Base-by-base conservation (phyloP, 1,140 invertebrate species). In the Heliconius nattereri region DNA sequence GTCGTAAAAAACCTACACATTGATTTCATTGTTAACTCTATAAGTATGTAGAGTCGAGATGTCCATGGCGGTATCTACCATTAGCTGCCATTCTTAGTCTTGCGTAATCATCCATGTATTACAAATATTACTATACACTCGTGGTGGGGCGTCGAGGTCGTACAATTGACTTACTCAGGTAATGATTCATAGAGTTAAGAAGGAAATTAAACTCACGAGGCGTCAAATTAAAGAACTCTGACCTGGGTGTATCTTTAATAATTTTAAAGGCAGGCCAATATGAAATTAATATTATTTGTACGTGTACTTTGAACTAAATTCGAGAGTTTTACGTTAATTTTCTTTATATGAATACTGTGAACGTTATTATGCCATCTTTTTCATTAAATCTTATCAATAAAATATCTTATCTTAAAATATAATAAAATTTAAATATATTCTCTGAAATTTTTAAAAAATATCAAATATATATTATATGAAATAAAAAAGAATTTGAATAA, bases 51-150 rank as follows among this genome's bases (percentile, higher is more conserved):
- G 60, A 66, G 60, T 26, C 60, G 26, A 26, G 60, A 29, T 66
- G 60, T 66, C 26, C 60, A 66, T 66, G 26, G 60, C 60, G 60
- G 60, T 40, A 72, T 72, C 29, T 72, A 72, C 71, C 71, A 37
- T 72, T 72, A 72, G 71, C 71, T 72, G 71, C 71, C 32, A 72
- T 72, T 72, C 71, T 72, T 23, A 66, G 26, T 11, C 78, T 87
- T 89, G 83, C 84, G 85, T 85, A 88, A 87, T 78, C 23, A 37
- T 49, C n/a, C 57, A 76, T 76, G 26, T 76, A 49, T 71, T 49
- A 76, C 75, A 45, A 71, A 72, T 37, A 72, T 37, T 72, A 37
- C 29, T 35, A 72, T 26, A 72, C 71, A 37, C 35, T 37, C 66
- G 75, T 75, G n/a, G 74, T 75, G 45, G 45, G 45, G 35, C 75